Evolutionary conservation across 2,113 vertebrate species (phyloP).

Genomic region (Dendrocopos noguchii): DNA sequence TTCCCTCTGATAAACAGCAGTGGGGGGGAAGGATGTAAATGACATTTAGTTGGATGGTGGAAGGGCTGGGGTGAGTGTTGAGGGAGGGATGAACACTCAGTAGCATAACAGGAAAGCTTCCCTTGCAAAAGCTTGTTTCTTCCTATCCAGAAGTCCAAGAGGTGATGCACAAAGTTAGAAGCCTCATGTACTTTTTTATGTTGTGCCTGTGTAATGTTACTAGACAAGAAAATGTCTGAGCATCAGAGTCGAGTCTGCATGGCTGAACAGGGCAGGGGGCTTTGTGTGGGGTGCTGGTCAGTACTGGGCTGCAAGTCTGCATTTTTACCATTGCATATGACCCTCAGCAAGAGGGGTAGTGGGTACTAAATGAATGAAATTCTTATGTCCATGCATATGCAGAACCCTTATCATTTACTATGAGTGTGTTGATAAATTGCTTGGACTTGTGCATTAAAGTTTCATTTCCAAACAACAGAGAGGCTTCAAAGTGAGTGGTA

Average conservation of each 20-base stretch:
- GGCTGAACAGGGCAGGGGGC: background rate
- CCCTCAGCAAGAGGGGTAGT: background rate
- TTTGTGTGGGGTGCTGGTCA: background rate
- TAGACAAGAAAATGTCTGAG: background rate
- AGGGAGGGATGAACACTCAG: background rate
- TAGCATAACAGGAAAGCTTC: background rate
- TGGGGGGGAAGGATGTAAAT: background rate
- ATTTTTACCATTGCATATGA: conserved; percentile 1
- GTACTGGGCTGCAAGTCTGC: background rate
- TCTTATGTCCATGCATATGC: background rate
- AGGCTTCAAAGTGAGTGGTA: background rate
- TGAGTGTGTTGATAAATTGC: background rate
- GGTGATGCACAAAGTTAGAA: conserved; percentile 32
- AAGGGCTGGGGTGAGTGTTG: background rate
- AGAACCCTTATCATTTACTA: background rate
- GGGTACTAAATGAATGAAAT: background rate
- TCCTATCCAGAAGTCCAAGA: background rate
- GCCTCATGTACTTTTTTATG: conserved; percentile 16
- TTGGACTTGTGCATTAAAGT: conserved; percentile 16
- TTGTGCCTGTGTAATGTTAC: background rate
- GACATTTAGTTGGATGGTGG: background rate
- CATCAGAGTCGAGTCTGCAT: background rate
- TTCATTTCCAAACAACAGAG: conserved; percentile 28
- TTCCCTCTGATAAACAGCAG: conserved; percentile 1
- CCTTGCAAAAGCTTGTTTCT: background rate